These are phyloP conservation scores for Acanthacorydalis orientalis DNA, from an alignment of 2,888 invertebrate genomes.

Conservation along the genomic window DNA sequence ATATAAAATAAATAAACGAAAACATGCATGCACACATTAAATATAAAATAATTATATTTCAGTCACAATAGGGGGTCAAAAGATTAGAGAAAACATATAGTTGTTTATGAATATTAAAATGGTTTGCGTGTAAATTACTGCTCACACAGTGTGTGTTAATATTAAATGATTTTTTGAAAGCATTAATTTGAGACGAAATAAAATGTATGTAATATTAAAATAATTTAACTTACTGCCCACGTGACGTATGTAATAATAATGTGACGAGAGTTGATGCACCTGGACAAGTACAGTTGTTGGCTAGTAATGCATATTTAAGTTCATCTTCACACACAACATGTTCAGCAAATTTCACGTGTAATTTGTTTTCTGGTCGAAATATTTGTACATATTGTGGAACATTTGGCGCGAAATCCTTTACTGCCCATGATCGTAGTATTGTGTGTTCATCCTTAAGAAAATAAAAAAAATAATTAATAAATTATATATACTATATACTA, in stretches of 20 bases:
- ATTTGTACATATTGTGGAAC: conserved; percentile 98
- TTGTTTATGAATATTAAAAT: too few relatives aligned
- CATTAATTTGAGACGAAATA: neutral
- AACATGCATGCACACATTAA: too few relatives aligned
- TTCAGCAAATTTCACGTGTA: conserved; percentile 97
- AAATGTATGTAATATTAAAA: neutral
- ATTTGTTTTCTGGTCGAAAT: conserved; percentile 94
- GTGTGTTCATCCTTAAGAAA: conserved; percentile 50
- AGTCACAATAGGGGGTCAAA: too few relatives aligned
- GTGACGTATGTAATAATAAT: conserved; percentile 83
- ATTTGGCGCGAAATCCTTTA: conserved; percentile 92
- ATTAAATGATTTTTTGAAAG: neutral
- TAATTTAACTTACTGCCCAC: conserved; percentile 77
- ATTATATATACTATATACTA: too few relatives aligned
- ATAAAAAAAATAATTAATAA: too few relatives aligned
- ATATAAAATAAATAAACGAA: too few relatives aligned
- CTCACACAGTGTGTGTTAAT: neutral
- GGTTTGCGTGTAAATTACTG: too few relatives aligned
- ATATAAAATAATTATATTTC: too few relatives aligned
- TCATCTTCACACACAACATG: conserved; percentile 98
- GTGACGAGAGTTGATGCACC: conserved; percentile 95
- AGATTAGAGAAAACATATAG: too few relatives aligned
- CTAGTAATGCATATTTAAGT: conserved; percentile 93
- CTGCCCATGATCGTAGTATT: conserved; percentile 80
- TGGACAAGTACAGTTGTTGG: conserved; percentile 96